Evolutionary conservation across 2,797 vertebrate genomes (phyloP).

Genomic region (Gorsachius magnificus): DNA sequence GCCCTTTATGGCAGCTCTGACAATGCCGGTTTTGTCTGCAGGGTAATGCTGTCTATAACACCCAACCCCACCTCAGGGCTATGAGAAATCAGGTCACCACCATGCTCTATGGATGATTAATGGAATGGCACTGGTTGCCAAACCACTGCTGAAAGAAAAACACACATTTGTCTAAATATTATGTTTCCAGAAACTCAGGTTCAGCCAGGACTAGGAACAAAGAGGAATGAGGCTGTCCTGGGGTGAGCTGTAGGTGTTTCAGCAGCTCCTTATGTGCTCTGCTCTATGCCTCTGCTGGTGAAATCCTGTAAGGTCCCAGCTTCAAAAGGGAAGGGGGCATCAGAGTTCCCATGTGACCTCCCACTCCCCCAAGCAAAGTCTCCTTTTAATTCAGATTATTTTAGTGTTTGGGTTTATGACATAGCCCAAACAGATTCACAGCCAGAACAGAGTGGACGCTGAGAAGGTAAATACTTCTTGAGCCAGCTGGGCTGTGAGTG

Average conservation of each 20-base stretch:
- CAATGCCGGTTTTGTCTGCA: not conserved
- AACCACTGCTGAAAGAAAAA: not conserved
- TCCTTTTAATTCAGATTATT: not conserved
- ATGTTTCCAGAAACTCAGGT: not conserved
- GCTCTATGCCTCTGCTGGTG: not conserved
- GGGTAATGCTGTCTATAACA: not conserved
- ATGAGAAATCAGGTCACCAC: not conserved
- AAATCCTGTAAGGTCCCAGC: not conserved
- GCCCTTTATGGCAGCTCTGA: not conserved
- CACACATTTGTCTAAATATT: not conserved
- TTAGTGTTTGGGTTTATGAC: not conserved
- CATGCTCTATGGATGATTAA: not conserved
- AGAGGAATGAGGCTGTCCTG: not conserved
- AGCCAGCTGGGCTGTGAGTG: rapidly evolving
- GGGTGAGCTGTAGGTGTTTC: not conserved
- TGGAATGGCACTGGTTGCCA: not conserved
- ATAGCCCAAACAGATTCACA: not conserved
- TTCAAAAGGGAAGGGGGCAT: not conserved
- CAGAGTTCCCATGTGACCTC: not conserved
- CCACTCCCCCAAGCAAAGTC: not conserved
- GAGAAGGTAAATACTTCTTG: not conserved
- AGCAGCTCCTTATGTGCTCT: not conserved
- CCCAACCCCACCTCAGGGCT: not conserved
- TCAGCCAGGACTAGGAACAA: not conserved
- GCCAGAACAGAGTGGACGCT: not conserved